A percentile compares a stretch with the other conserved stretches of the same genome.
Conservation (phyloP, 2,888 invertebrate species). For the Chrysolina americana region DNA sequence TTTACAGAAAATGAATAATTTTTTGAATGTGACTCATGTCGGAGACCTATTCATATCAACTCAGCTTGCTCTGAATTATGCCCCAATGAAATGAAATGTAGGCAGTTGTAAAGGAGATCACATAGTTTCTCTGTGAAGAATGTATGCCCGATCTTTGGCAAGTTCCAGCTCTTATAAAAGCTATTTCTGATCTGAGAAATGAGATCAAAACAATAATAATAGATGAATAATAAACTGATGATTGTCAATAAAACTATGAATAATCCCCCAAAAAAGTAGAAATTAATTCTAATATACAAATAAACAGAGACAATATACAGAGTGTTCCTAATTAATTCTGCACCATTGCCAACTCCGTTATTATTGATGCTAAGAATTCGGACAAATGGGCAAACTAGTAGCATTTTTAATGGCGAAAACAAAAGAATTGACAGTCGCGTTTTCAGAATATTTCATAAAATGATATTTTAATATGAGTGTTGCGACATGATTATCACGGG, state of each 20-base stretch:
- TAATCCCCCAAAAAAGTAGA: constrained; percentile 26
- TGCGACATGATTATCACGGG: too few relatives aligned
- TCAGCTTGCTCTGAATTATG: constrained; percentile 22
- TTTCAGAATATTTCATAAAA: too few relatives aligned
- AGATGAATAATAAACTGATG: constrained; percentile 35
- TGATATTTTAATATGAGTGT: too few relatives aligned
- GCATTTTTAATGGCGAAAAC: too few relatives aligned
- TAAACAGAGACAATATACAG: constrained; percentile 27
- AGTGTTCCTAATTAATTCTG: too few relatives aligned
- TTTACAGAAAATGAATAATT: constrained; percentile 22
- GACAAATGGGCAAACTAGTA: too few relatives aligned
- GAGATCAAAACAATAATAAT: constrained; percentile 35
- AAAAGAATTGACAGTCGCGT: too few relatives aligned
- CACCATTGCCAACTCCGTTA: too few relatives aligned
- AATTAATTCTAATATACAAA: constrained; percentile 24
- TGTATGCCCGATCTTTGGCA: constrained; percentile 11
- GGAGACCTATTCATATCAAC: constrained; percentile 25
- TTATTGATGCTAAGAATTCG: too few relatives aligned
- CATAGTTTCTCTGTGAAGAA: constrained; percentile 27
- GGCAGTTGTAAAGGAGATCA: constrained; percentile 25
- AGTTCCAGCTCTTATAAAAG: constrained; percentile 25
- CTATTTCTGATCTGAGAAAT: constrained; percentile 23
- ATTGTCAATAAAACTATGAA: constrained; percentile 34
- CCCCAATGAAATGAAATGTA: constrained; percentile 27
- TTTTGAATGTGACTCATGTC: constrained; percentile 25